These are phyloP conservation scores for Limanda limanda DNA, from an alignment of 2,113 vertebrate species.

Conservation along the genomic window DNA sequence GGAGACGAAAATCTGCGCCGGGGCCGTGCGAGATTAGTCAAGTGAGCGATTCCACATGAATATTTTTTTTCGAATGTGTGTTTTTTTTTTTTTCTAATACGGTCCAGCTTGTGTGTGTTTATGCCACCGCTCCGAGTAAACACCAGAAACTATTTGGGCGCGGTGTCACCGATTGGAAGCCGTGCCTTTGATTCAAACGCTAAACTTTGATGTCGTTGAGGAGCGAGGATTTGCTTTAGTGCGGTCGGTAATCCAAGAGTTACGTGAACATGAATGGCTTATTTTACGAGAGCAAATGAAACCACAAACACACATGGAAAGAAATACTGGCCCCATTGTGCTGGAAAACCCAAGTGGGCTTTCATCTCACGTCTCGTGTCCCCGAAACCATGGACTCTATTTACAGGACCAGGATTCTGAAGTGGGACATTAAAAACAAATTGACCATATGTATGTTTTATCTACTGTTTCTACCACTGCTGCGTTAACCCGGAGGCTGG, in stretches of 20 bases:
- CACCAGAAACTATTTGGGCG: slow-evolving; percentile 46
- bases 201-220: slow-evolving; percentile 57
- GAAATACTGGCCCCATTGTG: slow-evolving; percentile 29
- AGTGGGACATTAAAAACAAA: slow-evolving; percentile 62
- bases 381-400: background rate
- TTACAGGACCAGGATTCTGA: slow-evolving; percentile 43
- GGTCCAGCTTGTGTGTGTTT: slow-evolving; percentile 53
- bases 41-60: slow-evolving; percentile 42
- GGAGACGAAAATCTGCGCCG: background rate
- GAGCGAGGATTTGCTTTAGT: slow-evolving; percentile 31
- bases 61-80: slow-evolving; percentile 27
- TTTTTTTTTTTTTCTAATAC: slow-evolving; percentile 33
- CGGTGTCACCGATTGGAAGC: slow-evolving; percentile 46
- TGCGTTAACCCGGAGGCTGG: too few species aligned
- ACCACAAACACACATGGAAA: slow-evolving; percentile 56
- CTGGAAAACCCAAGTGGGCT: slow-evolving; percentile 5
- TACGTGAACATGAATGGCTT: slow-evolving; percentile 40
- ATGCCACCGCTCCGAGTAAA: slow-evolving; percentile 51
- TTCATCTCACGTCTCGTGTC: slow-evolving; percentile 18
- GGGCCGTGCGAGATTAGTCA: slow-evolving; percentile 13
- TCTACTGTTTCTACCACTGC: too few species aligned
- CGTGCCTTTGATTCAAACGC: slow-evolving; percentile 25
- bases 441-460: background rate
- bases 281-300: slow-evolving; percentile 53
- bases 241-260: slow-evolving; percentile 43